phyloP scores from a whole-genome alignment of 1,140 invertebrate species.

The Drosophila gunungcola region DNA sequence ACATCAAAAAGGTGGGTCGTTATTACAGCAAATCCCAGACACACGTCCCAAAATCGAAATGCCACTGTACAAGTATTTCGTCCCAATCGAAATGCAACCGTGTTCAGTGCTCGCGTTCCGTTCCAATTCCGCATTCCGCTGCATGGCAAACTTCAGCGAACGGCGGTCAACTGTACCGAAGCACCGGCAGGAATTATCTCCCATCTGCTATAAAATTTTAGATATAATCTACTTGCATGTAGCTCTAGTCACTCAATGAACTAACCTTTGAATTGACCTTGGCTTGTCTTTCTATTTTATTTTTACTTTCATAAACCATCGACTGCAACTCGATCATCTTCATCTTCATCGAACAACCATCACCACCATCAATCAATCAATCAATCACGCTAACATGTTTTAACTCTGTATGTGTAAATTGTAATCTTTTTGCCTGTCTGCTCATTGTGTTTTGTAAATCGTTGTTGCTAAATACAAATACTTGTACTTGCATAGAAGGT shows the following conservation, averaged over 20 bases:
- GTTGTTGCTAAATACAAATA: slow-evolving; percentile 20
- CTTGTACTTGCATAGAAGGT: slow-evolving; percentile 72
- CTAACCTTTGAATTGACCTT: slow-evolving; percentile 39
- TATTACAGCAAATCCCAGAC: slow-evolving; percentile 68
- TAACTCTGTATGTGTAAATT: slow-evolving; percentile 57
- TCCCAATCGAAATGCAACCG: slow-evolving; percentile 15
- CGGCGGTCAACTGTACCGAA: slow-evolving; percentile 27
- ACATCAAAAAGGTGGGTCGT: slow-evolving; percentile 85
- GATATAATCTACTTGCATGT: slow-evolving; percentile 23
- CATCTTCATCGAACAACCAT: slow-evolving; percentile 38
- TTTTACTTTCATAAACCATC: slow-evolving; percentile 56
- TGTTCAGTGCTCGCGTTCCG: slow-evolving; percentile 18
- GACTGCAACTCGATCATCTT: slow-evolving; percentile 35
- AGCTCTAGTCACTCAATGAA: slow-evolving; percentile 28
- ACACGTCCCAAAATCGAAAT: slow-evolving; percentile 15
- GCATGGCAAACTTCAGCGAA: slow-evolving; percentile 28
- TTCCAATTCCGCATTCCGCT: slow-evolving; percentile 23
- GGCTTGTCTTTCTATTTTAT: slow-evolving; percentile 47
- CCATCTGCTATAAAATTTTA: not conserved
- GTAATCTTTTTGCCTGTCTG: slow-evolving; percentile 52
- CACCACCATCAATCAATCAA: slow-evolving; percentile 39
- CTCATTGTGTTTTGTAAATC: slow-evolving; percentile 15
- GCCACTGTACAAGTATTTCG: too few relatives aligned
- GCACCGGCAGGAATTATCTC: not conserved
- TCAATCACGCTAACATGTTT: slow-evolving; percentile 38